Evolutionary conservation across 2,888 invertebrate species (phyloP).

Genomic region (Metacarcinus magister): DNA sequence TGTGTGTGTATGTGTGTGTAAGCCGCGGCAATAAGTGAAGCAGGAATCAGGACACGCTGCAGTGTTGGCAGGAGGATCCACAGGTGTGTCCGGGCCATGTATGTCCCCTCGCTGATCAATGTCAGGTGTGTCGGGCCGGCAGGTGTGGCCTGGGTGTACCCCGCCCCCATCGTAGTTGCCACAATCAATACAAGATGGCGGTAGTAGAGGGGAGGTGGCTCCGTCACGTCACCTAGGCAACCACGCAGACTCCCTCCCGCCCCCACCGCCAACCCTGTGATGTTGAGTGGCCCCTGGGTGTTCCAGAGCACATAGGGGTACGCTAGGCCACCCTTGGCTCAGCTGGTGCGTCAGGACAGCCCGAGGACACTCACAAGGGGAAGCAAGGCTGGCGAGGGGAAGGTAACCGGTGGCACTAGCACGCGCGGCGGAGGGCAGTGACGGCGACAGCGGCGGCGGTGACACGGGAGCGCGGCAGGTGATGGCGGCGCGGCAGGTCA

Average conservation of each 20-base stretch:
- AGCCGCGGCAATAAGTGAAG: too few species aligned
- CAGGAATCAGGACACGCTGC: too few species aligned
- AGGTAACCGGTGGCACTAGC: conserved; percentile 50
- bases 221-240: conserved; percentile 66
- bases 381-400: neutral
- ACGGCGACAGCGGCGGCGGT: conserved; percentile 22
- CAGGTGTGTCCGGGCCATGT: neutral
- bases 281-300: neutral
- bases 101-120: neutral
- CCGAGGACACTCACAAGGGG: neutral
- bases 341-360: neutral
- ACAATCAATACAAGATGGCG: conserved; percentile 78
- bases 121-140: conserved; percentile 44
- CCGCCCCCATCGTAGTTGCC: conserved; percentile 52
- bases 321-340: neutral
- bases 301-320: neutral
- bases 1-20: neutral
- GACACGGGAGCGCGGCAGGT: conserved; percentile 38
- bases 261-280: neutral
- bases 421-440: conserved; percentile 20
- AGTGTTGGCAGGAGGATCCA: neutral
- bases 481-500: conserved; percentile 71
- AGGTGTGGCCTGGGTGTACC: neutral
- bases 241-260: conserved; percentile 59
- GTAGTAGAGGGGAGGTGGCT: neutral